Conservation (phyloP, 2,113 vertebrate genomes). For the Cisticola juncidis region DNA sequence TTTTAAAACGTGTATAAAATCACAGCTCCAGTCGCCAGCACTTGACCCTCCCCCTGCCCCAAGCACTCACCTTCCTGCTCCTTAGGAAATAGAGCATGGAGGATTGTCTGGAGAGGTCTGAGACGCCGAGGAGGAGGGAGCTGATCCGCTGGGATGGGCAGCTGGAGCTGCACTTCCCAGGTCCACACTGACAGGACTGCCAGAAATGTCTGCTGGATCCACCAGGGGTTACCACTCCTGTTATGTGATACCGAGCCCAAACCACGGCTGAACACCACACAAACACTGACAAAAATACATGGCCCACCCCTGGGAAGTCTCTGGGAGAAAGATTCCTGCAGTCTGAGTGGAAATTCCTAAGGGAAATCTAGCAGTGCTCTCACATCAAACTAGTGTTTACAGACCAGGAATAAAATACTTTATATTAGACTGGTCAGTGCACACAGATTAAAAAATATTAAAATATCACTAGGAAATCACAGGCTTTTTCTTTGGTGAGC, state of each 20-base stretch:
- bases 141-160: conserved; percentile 48
- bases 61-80: conserved; percentile 73
- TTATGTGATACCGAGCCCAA: background rate
- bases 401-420: background rate
- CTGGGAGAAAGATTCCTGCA: background rate
- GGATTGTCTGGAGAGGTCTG: conserved; percentile 67
- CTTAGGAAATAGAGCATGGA: conserved; percentile 77
- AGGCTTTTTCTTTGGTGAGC: background rate
- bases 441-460: background rate
- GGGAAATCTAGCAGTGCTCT: background rate
- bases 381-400: background rate
- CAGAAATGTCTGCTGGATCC: conserved; percentile 65
- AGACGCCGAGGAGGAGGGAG: conserved; percentile 12
- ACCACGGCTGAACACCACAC: background rate
- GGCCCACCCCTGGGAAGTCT: background rate
- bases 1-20: background rate
- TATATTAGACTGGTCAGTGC: background rate
- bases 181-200: conserved; percentile 75
- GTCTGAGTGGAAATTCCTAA: background rate
- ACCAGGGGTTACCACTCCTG: background rate
- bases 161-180: conserved; percentile 69
- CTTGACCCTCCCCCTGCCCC: background rate
- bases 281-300: background rate
- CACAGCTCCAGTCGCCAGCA: background rate
- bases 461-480: background rate